Conservation (phyloP, 2,797 vertebrate species). For the Typhlichthys subterraneus region DNA sequence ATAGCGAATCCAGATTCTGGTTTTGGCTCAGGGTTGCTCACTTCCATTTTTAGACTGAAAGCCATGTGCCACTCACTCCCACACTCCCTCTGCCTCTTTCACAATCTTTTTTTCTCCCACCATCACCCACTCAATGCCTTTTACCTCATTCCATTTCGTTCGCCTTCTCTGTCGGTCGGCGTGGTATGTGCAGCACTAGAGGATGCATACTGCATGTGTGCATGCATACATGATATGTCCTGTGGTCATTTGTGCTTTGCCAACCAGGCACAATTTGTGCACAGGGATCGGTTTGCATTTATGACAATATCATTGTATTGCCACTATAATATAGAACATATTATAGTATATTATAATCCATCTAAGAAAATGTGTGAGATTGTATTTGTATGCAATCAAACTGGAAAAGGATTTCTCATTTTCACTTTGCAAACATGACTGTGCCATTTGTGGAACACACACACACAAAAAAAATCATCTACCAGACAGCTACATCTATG, state of each 20-base stretch:
- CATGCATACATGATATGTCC: not conserved
- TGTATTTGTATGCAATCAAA: too few relatives aligned
- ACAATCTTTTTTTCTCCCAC: constrained; percentile 77
- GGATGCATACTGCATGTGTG: constrained; percentile 16
- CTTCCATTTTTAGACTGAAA: constrained; percentile 81
- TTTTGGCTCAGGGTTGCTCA: constrained; percentile 78
- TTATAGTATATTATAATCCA: too few relatives aligned
- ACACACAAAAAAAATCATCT: too few relatives aligned
- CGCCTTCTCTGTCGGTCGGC: constrained; percentile 61
- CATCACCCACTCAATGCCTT: constrained; percentile 77
- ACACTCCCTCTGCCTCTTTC: constrained; percentile 81
- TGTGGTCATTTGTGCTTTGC: constrained; percentile 46
- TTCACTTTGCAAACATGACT: too few relatives aligned
- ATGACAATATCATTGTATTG: constrained; percentile 35
- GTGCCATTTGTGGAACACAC: too few relatives aligned
- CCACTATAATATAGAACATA: constrained; percentile 19
- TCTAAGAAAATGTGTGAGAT: too few relatives aligned
- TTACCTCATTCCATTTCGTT: constrained; percentile 74
- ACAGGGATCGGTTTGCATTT: constrained; percentile 25
- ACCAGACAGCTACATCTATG: too few relatives aligned
- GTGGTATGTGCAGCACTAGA: constrained; percentile 51
- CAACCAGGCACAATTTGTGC: constrained; percentile 52
- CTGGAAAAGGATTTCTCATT: too few relatives aligned
- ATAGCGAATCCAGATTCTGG: constrained; percentile 87
- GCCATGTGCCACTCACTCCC: constrained; percentile 85